phyloP scores from a whole-genome alignment of 2,888 invertebrate genomes.

The Coleophora flavipennella region DNA sequence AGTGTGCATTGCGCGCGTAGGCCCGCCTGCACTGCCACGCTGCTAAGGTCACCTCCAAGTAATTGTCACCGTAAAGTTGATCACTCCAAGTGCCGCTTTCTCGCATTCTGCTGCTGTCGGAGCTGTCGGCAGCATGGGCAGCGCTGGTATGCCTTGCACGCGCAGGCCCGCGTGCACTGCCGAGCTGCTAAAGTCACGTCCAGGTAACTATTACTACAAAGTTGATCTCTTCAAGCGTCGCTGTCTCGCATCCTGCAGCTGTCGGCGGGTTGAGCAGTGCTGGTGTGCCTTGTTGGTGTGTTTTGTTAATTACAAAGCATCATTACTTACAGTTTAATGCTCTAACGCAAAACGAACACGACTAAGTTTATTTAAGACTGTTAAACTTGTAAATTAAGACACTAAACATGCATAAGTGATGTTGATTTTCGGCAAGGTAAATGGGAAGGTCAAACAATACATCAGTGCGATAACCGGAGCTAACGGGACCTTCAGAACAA shows the following conservation, averaged over 20 bases:
- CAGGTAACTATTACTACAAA: too few relatives aligned
- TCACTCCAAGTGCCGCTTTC: conserved; percentile 92
- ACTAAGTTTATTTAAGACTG: too few relatives aligned
- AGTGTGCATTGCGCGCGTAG: conserved; percentile 83
- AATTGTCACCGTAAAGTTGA: too few relatives aligned
- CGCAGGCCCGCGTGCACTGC: conserved; percentile 82
- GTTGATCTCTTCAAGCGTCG: conserved; percentile 90
- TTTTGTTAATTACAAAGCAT: too few relatives aligned
- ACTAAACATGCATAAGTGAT: not conserved
- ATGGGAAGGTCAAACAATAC: too few relatives aligned
- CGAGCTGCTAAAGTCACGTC: conserved; percentile 89
- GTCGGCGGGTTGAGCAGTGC: too few relatives aligned
- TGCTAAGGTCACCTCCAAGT: conserved; percentile 86
- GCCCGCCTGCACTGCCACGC: conserved; percentile 84
- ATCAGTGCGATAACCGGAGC: too few relatives aligned
- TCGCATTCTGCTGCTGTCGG: conserved; percentile 78
- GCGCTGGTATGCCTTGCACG: conserved; percentile 84
- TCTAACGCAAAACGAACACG: not conserved
- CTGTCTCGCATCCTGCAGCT: conserved; percentile 83
- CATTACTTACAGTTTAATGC: too few relatives aligned
- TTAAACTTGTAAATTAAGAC: not conserved
- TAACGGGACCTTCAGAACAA: not conserved
- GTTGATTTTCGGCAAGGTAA: too few relatives aligned
- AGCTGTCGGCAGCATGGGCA: conserved; percentile 71
- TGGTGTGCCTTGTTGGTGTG: too few relatives aligned